Base-by-base conservation (phyloP, 2,113 vertebrate species). In the Junco hyemalis region DNA sequence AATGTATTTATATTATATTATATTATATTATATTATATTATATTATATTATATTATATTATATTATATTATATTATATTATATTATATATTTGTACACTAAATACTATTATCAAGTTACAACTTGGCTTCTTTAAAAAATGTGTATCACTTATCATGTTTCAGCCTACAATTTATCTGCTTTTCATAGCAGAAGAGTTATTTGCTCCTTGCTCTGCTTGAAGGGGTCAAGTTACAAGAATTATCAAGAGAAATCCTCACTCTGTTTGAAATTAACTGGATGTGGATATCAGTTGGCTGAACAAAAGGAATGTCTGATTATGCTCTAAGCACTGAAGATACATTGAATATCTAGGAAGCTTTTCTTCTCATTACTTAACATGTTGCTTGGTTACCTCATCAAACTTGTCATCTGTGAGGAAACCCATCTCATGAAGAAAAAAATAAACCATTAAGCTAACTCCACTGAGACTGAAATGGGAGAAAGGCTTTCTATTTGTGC, bases 381-480 rank as follows among this genome's bases (percentile, higher is more conserved):
- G 94, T 94, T 95, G 96, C 95, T 94, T 95, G 60, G 90, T 86
- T 94, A 95, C 88, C 45, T 94, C 92, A 93, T 86, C 79, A 81
- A 93, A 93, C 36, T 81, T 93, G 44, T 94, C 45, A 89, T 91
- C 69, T 81, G 17, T 45, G 38, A 93, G 70, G 74, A 95, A 94
- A 86, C 5, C 42, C 54, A 69, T 71, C 93, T 88, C 50, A 86
- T 91, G 44, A 45, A 73, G 63, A 83, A 78, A 50, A 60, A 23
- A 61, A 51, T 19, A 66, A 56, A 66, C 14, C 8, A 8, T 40
- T 74, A 50, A 25, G 42, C 45, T 81, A 88, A 74, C n/a, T 92
- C 64, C 68, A 71, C 51, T 11, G 28, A 33, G 51, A 88, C 18
- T 60, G 68, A 0, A 1, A 54, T 48, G 31, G 20, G 3, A 71